Conservation (phyloP, 53 echinoderm and acorn worm genomes). For the Echinarachnius parma region DNA sequence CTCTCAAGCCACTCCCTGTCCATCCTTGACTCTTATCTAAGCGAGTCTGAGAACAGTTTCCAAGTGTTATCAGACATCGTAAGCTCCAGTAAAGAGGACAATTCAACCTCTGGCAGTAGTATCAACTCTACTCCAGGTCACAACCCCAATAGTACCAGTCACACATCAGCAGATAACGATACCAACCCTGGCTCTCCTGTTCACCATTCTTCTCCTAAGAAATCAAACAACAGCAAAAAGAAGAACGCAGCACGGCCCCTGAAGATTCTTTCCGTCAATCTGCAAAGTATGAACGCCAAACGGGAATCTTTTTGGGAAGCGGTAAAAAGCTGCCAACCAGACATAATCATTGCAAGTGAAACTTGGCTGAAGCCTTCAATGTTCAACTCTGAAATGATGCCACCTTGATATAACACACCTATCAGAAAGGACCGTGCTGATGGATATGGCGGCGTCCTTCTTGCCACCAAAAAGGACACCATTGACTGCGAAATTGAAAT, state of each 20-base stretch:
- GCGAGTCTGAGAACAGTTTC: slow-evolving; percentile 30
- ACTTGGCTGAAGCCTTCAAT: slow-evolving; percentile 40
- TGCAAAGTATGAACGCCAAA: slow-evolving; percentile 14
- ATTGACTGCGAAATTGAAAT: slow-evolving; percentile 14
- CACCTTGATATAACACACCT: slow-evolving; percentile 37
- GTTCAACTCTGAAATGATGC: slow-evolving; percentile 39
- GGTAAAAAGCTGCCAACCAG: slow-evolving; percentile 19
- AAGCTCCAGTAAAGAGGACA: neutral
- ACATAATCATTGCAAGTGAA: slow-evolving; percentile 45
- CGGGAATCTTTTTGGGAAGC: slow-evolving; percentile 39
- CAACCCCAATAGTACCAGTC: neutral
- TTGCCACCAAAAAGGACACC: slow-evolving; percentile 29
- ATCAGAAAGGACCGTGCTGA: slow-evolving; percentile 35
- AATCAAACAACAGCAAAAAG: slow-evolving; percentile 3
- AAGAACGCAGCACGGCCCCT: slow-evolving; percentile 5
- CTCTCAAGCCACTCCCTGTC: no score
- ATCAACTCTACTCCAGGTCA: neutral
- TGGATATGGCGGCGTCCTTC: slow-evolving; percentile 43
- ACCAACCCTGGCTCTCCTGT: slow-evolving; percentile 13
- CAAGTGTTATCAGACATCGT: slow-evolving; percentile 26
- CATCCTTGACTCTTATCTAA: no score
- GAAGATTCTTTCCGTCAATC: slow-evolving; percentile 16
- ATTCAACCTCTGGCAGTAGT: neutral
- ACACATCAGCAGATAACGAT: neutral
- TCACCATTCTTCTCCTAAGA: slow-evolving; percentile 19